Evolutionary conservation across 30 jellyfish, hydroid and myxozoan genomes (phyloP).

Genomic region (Turritopsis rubra): DNA sequence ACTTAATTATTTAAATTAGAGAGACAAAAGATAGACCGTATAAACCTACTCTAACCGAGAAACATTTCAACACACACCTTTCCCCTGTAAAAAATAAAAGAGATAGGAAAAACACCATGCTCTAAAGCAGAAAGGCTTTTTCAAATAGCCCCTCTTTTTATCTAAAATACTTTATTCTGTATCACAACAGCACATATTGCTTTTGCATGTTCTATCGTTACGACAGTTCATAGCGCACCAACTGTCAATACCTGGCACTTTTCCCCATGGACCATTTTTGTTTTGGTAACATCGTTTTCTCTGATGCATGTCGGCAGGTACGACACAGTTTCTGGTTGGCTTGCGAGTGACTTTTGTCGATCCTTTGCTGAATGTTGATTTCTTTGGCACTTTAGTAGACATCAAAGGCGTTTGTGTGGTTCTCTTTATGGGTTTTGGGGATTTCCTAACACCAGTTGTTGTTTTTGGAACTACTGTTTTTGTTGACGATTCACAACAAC

Average conservation of each 20-base stretch:
- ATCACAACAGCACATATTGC: conserved; percentile 10
- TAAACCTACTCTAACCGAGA: no score
- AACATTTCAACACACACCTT: no score
- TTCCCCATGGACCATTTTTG: conserved; percentile 9
- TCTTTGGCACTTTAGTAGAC: not conserved
- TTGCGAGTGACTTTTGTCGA: not conserved
- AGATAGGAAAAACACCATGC: not conserved
- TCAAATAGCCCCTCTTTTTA: not conserved
- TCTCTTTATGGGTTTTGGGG: not conserved
- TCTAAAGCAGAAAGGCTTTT: not conserved
- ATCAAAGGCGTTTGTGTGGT: not conserved
- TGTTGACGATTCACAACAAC: not conserved
- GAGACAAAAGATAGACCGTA: no score
- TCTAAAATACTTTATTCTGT: not conserved
- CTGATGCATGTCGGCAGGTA: not conserved
- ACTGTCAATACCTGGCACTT: conserved; percentile 1
- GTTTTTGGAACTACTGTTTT: not conserved
- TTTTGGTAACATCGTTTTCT: not conserved
- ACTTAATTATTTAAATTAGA: no score
- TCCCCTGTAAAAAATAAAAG: no score
- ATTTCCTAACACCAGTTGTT: not conserved
- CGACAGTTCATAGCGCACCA: conserved; percentile 1
- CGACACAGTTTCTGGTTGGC: not conserved
- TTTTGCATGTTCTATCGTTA: not conserved
- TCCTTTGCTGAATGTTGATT: not conserved